Evolutionary conservation across 2,113 vertebrate genomes (phyloP).

Genomic region (Eublepharis macularius): DNA sequence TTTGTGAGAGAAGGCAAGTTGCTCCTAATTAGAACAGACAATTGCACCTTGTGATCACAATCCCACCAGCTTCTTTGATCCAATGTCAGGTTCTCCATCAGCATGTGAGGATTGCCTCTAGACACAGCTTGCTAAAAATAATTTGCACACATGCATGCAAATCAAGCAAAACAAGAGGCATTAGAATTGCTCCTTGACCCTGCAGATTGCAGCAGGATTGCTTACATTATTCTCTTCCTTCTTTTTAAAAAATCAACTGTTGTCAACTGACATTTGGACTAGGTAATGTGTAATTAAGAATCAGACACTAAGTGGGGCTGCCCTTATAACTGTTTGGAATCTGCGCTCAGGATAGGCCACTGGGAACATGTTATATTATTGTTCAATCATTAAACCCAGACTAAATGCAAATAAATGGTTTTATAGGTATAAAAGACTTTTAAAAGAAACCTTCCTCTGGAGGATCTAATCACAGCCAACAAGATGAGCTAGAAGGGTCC

Average conservation of each 20-base stretch:
- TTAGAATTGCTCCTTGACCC: slow-evolving; percentile 38
- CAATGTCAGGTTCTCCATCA: slow-evolving; percentile 53
- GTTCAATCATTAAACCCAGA: not conserved
- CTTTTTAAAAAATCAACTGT: not conserved
- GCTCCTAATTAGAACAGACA: slow-evolving; percentile 63
- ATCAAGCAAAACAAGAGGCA: slow-evolving; percentile 36
- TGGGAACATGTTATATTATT: not conserved
- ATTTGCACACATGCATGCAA: slow-evolving; percentile 29
- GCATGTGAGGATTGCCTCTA: slow-evolving; percentile 9
- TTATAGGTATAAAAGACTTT: not conserved
- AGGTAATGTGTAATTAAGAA: no score
- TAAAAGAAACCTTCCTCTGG: not conserved
- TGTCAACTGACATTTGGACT: not conserved
- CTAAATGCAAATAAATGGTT: not conserved
- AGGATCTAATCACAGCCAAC: not conserved
- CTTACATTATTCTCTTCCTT: not conserved
- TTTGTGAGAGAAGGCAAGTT: slow-evolving; percentile 52
- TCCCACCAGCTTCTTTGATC: slow-evolving; percentile 50
- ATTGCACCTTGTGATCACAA: slow-evolving; percentile 24
- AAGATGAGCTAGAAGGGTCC: not conserved
- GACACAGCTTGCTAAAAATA: slow-evolving; percentile 40
- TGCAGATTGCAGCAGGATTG: not conserved
- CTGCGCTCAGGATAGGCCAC: not conserved
- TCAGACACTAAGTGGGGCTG: not conserved
- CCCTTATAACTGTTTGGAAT: not conserved